phyloP scores from a whole-genome alignment of 2,888 invertebrate species.

The Lissonota sp. region DNA sequence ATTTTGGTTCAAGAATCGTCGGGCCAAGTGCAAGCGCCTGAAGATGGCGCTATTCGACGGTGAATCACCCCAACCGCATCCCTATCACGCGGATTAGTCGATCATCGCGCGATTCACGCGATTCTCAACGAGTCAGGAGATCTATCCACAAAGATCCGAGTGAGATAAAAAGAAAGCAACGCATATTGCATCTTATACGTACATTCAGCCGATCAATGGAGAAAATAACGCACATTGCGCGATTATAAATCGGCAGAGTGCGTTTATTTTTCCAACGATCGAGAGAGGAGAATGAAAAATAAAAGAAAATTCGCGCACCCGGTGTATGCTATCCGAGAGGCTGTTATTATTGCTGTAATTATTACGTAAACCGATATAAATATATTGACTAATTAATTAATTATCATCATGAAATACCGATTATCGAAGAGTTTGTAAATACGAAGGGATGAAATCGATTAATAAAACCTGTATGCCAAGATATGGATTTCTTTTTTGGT shows the following conservation, averaged over 20 bases:
- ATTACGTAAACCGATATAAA: conserved; percentile 75
- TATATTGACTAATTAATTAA: conserved; percentile 72
- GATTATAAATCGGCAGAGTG: conserved; percentile 38
- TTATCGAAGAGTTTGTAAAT: conserved; percentile 60
- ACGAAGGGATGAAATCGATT: conserved; percentile 76
- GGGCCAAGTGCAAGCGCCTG: conserved; percentile 98
- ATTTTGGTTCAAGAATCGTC: conserved; percentile 99
- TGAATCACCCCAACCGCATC: conserved; percentile 86
- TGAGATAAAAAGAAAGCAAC: conserved; percentile 34
- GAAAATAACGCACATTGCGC: conserved; percentile 11
- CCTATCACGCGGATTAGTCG: conserved; percentile 81
- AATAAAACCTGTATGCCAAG: conserved; percentile 80
- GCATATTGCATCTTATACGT: conserved; percentile 51
- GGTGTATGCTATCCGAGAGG: conserved; percentile 64
- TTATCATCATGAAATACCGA: conserved; percentile 60
- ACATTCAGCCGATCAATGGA: conserved; percentile 19
- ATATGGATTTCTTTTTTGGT: conserved; percentile 59
- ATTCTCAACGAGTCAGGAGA: conserved; percentile 35
- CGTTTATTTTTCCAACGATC: conserved; percentile 30
- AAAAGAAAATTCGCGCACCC: conserved; percentile 44
- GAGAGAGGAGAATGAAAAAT: conserved; percentile 4
- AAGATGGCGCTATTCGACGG: conserved; percentile 95
- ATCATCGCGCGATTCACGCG: conserved; percentile 38
- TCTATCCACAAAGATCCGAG: conserved; percentile 22
- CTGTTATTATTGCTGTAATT: conserved; percentile 80